These are phyloP conservation scores for Microcebus ravelobensis DNA, from an alignment of 2,113 vertebrate species.

Conservation along the genomic window DNA sequence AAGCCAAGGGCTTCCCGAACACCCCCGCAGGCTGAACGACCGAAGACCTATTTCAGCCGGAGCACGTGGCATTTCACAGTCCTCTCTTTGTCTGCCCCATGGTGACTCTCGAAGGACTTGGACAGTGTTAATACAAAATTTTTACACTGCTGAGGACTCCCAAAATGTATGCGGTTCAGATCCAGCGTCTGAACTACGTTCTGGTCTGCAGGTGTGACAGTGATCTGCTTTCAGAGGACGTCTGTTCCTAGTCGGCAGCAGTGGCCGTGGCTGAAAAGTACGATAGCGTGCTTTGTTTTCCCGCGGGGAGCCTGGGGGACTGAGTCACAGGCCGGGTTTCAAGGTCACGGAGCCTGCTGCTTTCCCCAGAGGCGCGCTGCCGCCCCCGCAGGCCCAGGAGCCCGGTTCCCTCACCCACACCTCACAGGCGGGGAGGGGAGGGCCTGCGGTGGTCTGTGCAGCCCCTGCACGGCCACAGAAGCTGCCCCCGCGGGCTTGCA, in stretches of 20 bases:
- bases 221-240: background rate
- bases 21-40: fast-evolving
- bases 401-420: no score
- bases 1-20: background rate
- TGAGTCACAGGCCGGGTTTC: background rate
- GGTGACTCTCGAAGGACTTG: background rate
- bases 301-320: fast-evolving
- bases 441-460: no score
- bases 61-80: background rate
- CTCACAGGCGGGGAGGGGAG: no score
- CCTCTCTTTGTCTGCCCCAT: background rate
- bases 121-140: background rate
- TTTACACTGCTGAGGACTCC: background rate
- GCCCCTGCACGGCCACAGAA: no score
- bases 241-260: background rate
- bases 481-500: background rate
- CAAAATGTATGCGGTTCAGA: background rate
- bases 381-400: no score
- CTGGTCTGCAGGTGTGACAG: fast-evolving
- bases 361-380: background rate
- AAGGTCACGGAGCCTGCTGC: background rate
- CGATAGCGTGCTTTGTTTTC: background rate
- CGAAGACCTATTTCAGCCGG: background rate
- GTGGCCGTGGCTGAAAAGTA: background rate
- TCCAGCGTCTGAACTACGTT: background rate